phyloP scores from a whole-genome alignment of 2,797 vertebrate species.

The Anniella stebbinsi region DNA sequence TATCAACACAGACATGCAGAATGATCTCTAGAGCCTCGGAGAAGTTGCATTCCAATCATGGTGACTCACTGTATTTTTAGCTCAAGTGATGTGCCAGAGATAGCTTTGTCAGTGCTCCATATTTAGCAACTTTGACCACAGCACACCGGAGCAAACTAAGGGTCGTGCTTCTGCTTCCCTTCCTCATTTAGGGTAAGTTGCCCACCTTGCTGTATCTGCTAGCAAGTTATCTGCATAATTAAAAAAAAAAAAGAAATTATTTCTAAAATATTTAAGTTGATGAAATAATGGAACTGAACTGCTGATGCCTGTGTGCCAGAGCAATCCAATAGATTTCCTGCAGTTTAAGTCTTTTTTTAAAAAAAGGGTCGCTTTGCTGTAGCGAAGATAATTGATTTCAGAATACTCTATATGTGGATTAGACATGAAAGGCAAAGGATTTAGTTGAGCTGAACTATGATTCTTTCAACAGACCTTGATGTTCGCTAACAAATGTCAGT shows the following conservation, averaged over 20 bases:
- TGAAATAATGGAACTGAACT: neutral
- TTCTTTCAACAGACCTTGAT: slow-evolving; percentile 26
- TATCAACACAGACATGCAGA: slow-evolving; percentile 13
- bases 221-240: neutral
- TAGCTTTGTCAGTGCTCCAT: slow-evolving; percentile 38
- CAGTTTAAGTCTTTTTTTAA: slow-evolving; percentile 9
- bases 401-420: neutral
- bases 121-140: slow-evolving; percentile 38
- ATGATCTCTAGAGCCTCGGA: neutral
- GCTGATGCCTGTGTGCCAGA: neutral
- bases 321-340: slow-evolving; percentile 1
- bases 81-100: slow-evolving; percentile 25
- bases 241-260: neutral
- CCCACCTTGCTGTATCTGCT: slow-evolving; percentile 12
- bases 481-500: neutral
- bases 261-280: neutral
- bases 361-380: neutral
- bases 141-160: neutral
- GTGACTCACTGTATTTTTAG: slow-evolving; percentile 61
- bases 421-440: slow-evolving; percentile 9
- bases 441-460: neutral
- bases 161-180: slow-evolving; percentile 29
- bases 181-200: slow-evolving; percentile 46
- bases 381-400: neutral
- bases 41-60: slow-evolving; percentile 22